Conservation (phyloP, 2,113 vertebrate species). For the Oryzias curvinotus region DNA sequence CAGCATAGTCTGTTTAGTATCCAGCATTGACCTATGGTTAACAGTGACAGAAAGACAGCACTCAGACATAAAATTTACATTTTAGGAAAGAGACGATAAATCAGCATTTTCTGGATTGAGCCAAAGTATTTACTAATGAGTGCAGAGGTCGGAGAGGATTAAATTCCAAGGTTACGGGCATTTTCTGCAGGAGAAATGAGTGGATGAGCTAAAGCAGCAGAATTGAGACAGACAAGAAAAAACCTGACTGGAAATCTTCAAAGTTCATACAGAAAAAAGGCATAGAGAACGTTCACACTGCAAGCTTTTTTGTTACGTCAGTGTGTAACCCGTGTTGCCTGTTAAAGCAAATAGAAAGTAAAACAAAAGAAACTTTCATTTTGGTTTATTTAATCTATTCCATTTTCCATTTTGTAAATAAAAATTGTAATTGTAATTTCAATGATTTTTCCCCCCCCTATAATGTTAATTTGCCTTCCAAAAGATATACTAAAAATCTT, state of each 20-base stretch:
- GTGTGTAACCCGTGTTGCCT: too few species aligned
- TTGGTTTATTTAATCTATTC: too few species aligned
- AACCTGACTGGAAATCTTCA: constrained; percentile 30
- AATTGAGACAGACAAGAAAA: constrained; percentile 48
- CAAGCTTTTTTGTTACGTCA: too few species aligned
- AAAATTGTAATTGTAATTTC: too few species aligned
- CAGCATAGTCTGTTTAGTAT: constrained; percentile 20
- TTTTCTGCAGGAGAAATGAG: constrained; percentile 55
- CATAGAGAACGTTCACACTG: neutral
- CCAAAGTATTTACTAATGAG: constrained; percentile 58
- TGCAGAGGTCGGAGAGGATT: constrained; percentile 60
- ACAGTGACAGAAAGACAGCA: constrained; percentile 36
- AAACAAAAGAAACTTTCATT: too few species aligned
- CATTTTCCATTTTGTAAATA: too few species aligned
- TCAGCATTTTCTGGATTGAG: constrained; percentile 52
- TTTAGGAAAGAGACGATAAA: constrained; percentile 47
- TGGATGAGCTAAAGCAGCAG: constrained; percentile 30
- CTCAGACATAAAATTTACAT: constrained; percentile 60
- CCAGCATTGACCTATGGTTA: constrained; percentile 33
- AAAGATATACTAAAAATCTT: too few species aligned
- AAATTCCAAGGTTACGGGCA: constrained; percentile 65
- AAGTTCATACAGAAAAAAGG: constrained; percentile 32
- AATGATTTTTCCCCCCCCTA: too few species aligned
- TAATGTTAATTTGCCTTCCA: too few species aligned
- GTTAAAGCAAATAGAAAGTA: too few species aligned